These are phyloP conservation scores for Lepilemur septentrionalis DNA, from an alignment of 2,797 vertebrate genomes.

Conservation along the genomic window DNA sequence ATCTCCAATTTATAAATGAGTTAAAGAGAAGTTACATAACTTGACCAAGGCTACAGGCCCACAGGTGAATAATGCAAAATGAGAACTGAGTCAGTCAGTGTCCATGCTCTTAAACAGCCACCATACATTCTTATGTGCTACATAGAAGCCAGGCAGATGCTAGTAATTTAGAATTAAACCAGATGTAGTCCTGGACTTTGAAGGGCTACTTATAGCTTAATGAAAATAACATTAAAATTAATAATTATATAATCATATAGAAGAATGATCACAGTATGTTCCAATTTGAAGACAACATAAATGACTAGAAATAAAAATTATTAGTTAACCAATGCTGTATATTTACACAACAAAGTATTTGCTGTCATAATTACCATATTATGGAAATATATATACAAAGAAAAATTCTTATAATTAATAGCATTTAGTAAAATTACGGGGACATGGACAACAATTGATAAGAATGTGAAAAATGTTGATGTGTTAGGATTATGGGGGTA, in stretches of 20 bases:
- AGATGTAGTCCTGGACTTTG: background rate
- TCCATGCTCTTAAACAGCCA: background rate
- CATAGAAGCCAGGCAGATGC: background rate
- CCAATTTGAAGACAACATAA: background rate
- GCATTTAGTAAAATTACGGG: background rate
- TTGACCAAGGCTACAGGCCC: background rate
- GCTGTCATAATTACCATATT: background rate
- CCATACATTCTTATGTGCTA: background rate
- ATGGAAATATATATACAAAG: background rate
- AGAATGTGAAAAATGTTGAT: background rate
- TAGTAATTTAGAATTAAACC: background rate
- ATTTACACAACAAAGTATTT: background rate
- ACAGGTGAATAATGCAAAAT: background rate
- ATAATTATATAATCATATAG: background rate
- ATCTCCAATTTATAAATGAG: background rate
- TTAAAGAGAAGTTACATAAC: background rate
- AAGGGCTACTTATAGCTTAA: background rate
- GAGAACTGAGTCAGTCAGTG: background rate
- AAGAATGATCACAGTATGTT: background rate
- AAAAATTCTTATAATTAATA: background rate
- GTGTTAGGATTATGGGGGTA: background rate
- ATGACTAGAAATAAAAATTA: background rate
- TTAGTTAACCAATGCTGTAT: background rate
- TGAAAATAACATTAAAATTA: background rate
- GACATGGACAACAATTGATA: background rate